Percentiles rank a stretch among this genome's conserved stretches.
phyloP scores from a whole-genome alignment of 2,888 invertebrate species.

The Vesta saturnalis region DNA sequence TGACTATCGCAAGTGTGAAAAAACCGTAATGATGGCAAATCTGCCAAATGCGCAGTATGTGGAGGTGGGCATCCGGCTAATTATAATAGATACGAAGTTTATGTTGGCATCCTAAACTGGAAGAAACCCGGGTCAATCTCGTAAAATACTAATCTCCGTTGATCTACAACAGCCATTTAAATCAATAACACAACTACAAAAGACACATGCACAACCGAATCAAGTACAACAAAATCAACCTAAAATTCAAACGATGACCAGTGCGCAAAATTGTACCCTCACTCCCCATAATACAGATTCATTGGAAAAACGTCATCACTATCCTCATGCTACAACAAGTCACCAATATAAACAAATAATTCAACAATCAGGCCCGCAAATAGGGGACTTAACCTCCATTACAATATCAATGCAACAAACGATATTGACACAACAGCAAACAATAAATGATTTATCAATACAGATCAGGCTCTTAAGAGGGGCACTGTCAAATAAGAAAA shows the following conservation, averaged over 20 bases:
- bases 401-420: constrained; percentile 24
- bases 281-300: constrained; percentile 9
- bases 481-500: constrained; percentile 16
- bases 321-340: constrained; percentile 4
- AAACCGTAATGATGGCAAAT: too few species aligned
- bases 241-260: background rate
- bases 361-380: constrained; percentile 17
- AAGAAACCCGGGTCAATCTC: background rate
- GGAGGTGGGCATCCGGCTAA: background rate
- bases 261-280: too few species aligned
- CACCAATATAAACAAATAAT: constrained; percentile 14
- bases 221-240: constrained; percentile 15
- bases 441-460: constrained; percentile 19
- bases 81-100: background rate
- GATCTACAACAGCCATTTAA: background rate
- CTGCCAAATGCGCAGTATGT: too few species aligned
- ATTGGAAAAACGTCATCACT: background rate
- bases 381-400: constrained; percentile 14
- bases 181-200: constrained; percentile 8
- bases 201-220: constrained; percentile 2
- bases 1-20: too few species aligned
- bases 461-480: constrained; percentile 19
- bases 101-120: background rate
- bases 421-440: constrained; percentile 16
- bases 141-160: background rate